Percentiles rank a stretch among this genome's conserved stretches.
These are phyloP conservation scores for Gulo gulo DNA, from an alignment of 2,113 vertebrate genomes.

Conservation along the genomic window DNA sequence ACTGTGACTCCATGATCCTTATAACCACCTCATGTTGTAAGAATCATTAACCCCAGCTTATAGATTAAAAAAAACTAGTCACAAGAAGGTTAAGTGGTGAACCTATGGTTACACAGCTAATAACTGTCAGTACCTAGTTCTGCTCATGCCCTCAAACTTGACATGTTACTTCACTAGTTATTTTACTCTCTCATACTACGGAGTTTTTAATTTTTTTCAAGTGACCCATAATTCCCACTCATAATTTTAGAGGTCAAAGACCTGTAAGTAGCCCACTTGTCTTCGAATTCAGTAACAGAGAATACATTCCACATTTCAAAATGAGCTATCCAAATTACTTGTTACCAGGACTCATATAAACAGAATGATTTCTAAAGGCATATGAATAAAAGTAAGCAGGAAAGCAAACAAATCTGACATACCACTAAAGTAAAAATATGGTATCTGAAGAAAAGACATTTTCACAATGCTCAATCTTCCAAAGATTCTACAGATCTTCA, in stretches of 20 bases:
- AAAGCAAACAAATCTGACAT: background rate
- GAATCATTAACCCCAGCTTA: slow-evolving; percentile 13
- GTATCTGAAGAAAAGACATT: background rate
- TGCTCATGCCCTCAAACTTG: background rate
- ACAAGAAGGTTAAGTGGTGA: background rate
- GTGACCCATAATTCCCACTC: slow-evolving; percentile 16
- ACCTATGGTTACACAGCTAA: background rate
- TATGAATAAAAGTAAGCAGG: background rate
- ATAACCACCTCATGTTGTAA: background rate
- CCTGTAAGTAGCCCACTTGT: background rate
- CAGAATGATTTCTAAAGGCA: background rate
- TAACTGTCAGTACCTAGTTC: background rate
- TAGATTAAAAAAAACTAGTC: background rate
- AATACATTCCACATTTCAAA: slow-evolving; percentile 36
- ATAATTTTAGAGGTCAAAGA: background rate
- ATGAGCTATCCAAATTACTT: slow-evolving; percentile 1
- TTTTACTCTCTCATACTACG: background rate
- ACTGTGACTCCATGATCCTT: background rate
- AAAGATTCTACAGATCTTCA: background rate
- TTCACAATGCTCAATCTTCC: background rate
- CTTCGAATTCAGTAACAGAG: slow-evolving; percentile 44
- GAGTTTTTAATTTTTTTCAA: background rate
- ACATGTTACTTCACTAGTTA: background rate
- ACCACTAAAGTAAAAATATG: slow-evolving; percentile 4
- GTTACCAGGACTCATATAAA: background rate